Conservation (phyloP, 2,113 vertebrate species). For the Mirza zaza region DNA sequence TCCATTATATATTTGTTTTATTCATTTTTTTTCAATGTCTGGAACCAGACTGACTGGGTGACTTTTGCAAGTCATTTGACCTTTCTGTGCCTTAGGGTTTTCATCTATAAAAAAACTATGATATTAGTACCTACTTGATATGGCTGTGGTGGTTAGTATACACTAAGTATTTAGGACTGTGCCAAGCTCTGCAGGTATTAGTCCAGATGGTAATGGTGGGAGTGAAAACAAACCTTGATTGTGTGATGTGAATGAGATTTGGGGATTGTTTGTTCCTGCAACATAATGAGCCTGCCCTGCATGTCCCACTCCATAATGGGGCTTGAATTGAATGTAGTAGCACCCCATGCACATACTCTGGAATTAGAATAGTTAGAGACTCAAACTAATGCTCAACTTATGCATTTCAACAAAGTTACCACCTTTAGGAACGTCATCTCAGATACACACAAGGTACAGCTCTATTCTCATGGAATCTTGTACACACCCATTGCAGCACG, state of each 20-base stretch:
- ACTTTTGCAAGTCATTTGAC: background rate
- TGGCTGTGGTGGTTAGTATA: no score
- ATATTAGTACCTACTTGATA: background rate
- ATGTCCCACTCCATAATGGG: background rate
- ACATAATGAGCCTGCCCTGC: background rate
- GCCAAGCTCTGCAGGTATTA: background rate
- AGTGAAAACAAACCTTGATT: background rate
- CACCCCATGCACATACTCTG: background rate
- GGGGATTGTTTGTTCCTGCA: background rate
- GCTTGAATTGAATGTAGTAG: background rate
- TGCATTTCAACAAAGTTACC: no score
- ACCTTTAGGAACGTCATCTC: background rate
- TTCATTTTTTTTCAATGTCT: background rate
- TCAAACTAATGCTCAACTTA: no score
- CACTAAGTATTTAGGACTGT: background rate
- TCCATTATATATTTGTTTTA: background rate
- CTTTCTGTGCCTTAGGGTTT: background rate
- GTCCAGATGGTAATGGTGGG: no score
- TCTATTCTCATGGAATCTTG: background rate
- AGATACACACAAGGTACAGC: fast-evolving
- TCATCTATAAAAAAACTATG: background rate
- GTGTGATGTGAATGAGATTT: background rate
- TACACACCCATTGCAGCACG: no score
- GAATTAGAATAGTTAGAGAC: background rate
- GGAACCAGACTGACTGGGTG: background rate